Evolutionary conservation across 1,140 invertebrate genomes (phyloP), one percentile per base, ranked within the genome.

Genomic region (Cydia strobilella): DNA sequence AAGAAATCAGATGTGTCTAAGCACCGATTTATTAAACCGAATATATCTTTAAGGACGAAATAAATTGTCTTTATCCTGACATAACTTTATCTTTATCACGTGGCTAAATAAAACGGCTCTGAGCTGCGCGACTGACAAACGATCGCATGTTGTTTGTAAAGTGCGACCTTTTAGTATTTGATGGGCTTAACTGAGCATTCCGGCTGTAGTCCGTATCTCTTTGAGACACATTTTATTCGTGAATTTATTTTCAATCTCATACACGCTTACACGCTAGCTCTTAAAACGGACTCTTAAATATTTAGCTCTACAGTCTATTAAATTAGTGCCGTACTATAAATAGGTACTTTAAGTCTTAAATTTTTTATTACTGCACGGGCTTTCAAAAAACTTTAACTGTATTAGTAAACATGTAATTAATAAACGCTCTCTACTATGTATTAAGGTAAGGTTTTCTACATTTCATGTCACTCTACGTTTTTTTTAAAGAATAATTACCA

Each of bases 161-260:
- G 54, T 59, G 54, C 20, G 54, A 59, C 54, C 54, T 59, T 59
- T 20, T n/a, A n/a, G 23, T 59, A 59, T 59, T 59, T 59, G 54
- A 59, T 59, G 20, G 54, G 54, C 18, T 23, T 23, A 59, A 59
- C 54, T 59, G 54, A 59, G 54, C 54, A 59, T 59, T 23, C 54
- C 7, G 6, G 51, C 18, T 6, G 9, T 12, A n/a, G 18, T 23
- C 54, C 54, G 20, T 51, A 7, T 59, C 54, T 59, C 54, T 54
- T 54, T 9, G 54, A 59, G 20, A 23, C 18, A 45, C 42, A 15
- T 59, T 59, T n/a, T 59, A 23, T 59, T 59, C 18, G 20, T 23
- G 20, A 59, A 59, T 59, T 59, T 59, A 54, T 18, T 54, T 23
- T 59, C 54, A 23, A 23, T 59, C 20, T 59, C 0, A 23, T 10